A percentile compares a stretch with the other conserved stretches of the same genome.
These are phyloP conservation scores for Linnaemya vulpina DNA, from an alignment of 2,888 invertebrate species.

Conservation along the genomic window DNA sequence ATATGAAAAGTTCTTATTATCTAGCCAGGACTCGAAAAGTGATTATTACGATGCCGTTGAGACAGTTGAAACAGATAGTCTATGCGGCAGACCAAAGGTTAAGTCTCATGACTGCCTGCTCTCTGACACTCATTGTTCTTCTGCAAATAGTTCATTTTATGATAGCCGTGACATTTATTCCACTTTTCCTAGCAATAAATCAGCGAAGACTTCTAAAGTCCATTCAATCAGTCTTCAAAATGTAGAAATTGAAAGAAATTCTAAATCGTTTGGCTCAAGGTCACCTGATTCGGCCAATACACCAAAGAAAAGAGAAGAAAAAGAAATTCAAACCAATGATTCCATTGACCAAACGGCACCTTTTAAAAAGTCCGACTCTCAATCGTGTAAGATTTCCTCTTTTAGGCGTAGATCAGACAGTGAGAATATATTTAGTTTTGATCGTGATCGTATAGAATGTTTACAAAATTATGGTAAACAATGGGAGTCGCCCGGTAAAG, in stretches of 20 bases:
- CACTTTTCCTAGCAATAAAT: conserved; percentile 85
- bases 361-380: conserved; percentile 77
- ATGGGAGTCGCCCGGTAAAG: conserved; percentile 80
- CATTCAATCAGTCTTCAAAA: conserved; percentile 88
- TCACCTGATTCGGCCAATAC: conserved; percentile 80
- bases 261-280: conserved; percentile 80
- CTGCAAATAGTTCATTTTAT: conserved; percentile 83
- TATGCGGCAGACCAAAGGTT: conserved; percentile 82
- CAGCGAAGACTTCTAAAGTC: conserved; percentile 85
- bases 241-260: conserved; percentile 87
- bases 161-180: conserved; percentile 86
- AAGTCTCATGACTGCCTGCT: conserved; percentile 86
- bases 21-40: conserved; percentile 88
- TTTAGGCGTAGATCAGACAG: conserved; percentile 88
- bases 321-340: conserved; percentile 80
- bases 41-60: conserved; percentile 88
- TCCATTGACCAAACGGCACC: conserved; percentile 79
- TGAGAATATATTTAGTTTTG: conserved; percentile 89
- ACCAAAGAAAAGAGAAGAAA: conserved; percentile 79
- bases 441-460: conserved; percentile 89
- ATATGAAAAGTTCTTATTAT: conserved; percentile 85
- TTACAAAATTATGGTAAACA: conserved; percentile 85
- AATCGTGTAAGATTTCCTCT: conserved; percentile 80
- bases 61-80: conserved; percentile 75
- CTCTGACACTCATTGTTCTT: conserved; percentile 83